Conservation (phyloP, 2,113 vertebrate species). For the Theristicus caerulescens region DNA sequence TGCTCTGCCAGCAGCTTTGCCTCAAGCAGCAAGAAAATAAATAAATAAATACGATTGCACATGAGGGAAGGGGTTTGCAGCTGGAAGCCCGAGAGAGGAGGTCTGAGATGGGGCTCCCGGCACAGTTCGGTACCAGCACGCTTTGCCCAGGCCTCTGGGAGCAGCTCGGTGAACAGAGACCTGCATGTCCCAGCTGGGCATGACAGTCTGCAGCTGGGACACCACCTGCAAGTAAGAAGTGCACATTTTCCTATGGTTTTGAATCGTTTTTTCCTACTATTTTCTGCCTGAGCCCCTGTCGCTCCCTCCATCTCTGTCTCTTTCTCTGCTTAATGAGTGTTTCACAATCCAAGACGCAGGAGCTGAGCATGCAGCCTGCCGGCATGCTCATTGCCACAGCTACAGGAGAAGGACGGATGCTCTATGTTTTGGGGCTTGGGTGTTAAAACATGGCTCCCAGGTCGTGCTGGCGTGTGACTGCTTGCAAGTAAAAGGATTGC, state of each 20-base stretch:
- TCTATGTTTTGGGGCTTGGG: not conserved
- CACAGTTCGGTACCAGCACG: not conserved
- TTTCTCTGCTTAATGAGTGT: not conserved
- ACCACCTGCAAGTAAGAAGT: not conserved
- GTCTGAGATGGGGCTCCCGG: not conserved
- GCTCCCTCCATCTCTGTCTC: not conserved
- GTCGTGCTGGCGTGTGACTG: not conserved
- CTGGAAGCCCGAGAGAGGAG: not conserved
- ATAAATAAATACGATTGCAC: conserved; percentile 64
- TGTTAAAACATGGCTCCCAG: not conserved
- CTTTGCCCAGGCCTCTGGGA: not conserved
- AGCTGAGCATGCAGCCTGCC: not conserved
- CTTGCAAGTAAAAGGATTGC: not conserved
- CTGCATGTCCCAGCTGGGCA: not conserved
- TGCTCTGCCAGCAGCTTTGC: conserved; percentile 29
- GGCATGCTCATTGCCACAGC: not conserved
- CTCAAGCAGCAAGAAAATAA: conserved; percentile 38
- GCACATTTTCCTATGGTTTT: not conserved
- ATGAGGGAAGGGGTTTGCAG: not conserved
- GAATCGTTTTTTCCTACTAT: not conserved
- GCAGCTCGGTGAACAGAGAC: not conserved
- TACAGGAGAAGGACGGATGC: not conserved
- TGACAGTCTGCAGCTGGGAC: not conserved
- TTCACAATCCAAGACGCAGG: not conserved
- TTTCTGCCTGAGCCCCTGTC: not conserved